Conservation (phyloP, 2,888 invertebrate genomes). For the Villa cingulata region DNA sequence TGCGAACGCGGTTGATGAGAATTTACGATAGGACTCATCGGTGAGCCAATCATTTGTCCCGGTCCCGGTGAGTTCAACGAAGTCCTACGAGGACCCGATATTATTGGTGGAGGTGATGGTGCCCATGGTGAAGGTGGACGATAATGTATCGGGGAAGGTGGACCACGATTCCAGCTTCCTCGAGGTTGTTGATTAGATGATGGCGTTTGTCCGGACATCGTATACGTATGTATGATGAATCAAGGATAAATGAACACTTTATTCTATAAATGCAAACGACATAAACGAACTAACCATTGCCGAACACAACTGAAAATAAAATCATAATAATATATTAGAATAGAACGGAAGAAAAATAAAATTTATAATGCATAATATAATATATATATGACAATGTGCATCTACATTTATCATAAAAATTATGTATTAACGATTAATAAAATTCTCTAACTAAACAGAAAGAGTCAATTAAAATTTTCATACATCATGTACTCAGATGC, state of each 20-base stretch:
- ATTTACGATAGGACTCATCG: constrained; percentile 17
- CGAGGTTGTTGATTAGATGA: constrained; percentile 20
- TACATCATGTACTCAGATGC: too few relatives aligned
- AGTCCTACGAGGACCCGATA: constrained; percentile 42
- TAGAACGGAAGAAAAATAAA: neutral
- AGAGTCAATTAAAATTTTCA: too few relatives aligned
- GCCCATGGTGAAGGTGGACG: constrained; percentile 63
- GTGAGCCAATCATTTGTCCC: constrained; percentile 15
- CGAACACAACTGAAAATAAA: constrained; percentile 6
- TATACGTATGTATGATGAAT: neutral
- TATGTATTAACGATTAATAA: too few relatives aligned
- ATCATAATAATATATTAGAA: neutral
- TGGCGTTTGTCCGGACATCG: neutral
- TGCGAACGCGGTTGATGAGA: constrained; percentile 19
- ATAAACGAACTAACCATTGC: neutral
- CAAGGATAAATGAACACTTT: neutral
- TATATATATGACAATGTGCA: too few relatives aligned
- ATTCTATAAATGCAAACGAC: neutral
- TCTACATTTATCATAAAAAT: too few relatives aligned
- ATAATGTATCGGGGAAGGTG: constrained; percentile 50
- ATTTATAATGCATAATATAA: too few relatives aligned
- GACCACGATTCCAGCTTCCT: constrained; percentile 32
- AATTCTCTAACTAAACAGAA: too few relatives aligned
- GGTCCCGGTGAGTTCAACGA: constrained; percentile 2
- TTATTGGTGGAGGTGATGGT: constrained; percentile 58